These are phyloP conservation scores for Bombus waltoni DNA, from an alignment of 1,140 invertebrate genomes.

Conservation along the genomic window DNA sequence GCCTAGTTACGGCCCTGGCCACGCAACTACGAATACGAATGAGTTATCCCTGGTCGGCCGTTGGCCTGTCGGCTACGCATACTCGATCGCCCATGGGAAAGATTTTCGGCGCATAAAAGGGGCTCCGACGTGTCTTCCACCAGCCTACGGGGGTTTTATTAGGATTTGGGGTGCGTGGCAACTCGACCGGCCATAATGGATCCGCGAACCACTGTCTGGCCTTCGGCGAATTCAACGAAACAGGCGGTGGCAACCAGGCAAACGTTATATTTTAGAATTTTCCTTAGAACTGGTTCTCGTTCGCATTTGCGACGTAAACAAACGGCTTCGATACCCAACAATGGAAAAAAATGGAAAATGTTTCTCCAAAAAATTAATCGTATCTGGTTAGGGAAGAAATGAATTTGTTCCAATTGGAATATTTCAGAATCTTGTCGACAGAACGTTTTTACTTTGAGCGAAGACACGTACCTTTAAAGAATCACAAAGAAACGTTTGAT, in stretches of 20 bases:
- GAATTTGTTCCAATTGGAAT: neutral
- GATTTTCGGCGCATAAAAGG: constrained; percentile 68
- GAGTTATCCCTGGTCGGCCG: constrained; percentile 51
- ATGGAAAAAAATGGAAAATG: neutral
- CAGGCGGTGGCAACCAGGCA: neutral
- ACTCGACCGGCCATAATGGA: constrained; percentile 61
- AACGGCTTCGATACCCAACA: neutral
- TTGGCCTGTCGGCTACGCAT: constrained; percentile 45
- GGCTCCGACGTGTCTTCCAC: constrained; percentile 49
- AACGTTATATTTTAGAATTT: constrained; percentile 21
- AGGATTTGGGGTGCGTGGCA: constrained; percentile 62
- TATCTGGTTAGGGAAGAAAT: no score
- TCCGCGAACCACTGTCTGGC: constrained; percentile 64
- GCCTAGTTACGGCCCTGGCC: constrained; percentile 61
- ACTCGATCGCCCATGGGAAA: constrained; percentile 67
- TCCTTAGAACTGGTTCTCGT: constrained; percentile 1
- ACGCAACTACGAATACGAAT: constrained; percentile 60
- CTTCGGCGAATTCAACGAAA: constrained; percentile 57
- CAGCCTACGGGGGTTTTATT: constrained; percentile 61
- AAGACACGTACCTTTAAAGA: no score
- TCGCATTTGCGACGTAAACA: neutral
- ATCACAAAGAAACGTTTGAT: no score
- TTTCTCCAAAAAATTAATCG: neutral
- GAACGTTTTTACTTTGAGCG: no score
- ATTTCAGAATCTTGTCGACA: neutral